Conservation (phyloP, 2,113 vertebrate species). For the Petaurus breviceps region DNA sequence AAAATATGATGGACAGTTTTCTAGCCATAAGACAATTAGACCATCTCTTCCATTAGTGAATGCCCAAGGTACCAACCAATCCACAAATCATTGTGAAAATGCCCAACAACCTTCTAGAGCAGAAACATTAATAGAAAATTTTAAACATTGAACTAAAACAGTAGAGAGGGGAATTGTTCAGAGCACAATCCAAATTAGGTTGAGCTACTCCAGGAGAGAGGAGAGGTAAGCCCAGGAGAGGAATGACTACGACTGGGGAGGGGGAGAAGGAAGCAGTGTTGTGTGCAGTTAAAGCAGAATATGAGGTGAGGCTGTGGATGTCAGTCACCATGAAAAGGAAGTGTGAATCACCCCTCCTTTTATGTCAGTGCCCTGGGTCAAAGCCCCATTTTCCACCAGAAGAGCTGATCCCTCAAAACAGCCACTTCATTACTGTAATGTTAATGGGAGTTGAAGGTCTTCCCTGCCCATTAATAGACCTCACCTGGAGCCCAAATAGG, state of each 20-base stretch:
- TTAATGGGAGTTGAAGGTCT: too few relatives aligned
- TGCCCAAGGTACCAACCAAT: not conserved
- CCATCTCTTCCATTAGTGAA: not conserved
- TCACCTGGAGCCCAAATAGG: too few relatives aligned
- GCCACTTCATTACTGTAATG: not conserved
- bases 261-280: too few relatives aligned
- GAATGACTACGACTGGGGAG: not conserved
- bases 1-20: not conserved
- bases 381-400: not conserved
- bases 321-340: not conserved
- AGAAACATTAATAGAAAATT: not conserved
- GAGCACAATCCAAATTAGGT: not conserved
- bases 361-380: not conserved
- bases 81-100: not conserved
- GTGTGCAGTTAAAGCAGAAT: not conserved
- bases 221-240: not conserved
- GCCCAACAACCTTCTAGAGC: not conserved
- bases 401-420: constrained; percentile 35
- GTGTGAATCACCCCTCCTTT: not conserved
- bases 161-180: not conserved
- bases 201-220: not conserved
- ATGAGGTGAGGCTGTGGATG: not conserved
- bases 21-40: not conserved
- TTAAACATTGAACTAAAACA: not conserved
- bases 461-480: too few relatives aligned